Base-by-base conservation (phyloP, 2,113 vertebrate genomes). In the Lamprotornis superbus region DNA sequence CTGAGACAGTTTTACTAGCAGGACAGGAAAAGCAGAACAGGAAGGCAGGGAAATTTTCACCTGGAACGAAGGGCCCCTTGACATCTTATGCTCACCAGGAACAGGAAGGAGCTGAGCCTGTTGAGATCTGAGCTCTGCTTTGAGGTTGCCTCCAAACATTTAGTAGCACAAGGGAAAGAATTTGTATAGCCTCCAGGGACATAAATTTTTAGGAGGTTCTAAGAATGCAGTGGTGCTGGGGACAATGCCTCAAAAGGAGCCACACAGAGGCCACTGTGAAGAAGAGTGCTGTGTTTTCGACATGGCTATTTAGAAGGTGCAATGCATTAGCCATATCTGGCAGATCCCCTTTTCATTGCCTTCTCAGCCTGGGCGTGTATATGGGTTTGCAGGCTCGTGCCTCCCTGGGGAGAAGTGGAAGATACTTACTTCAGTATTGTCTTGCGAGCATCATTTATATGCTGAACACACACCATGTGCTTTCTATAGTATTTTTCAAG, bases 401-500 rank as follows among this genome's bases (percentile, higher is more conserved):
- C 67, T 94, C 69, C 76, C 79, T 42, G n/a, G 77, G 75, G 89
- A 95, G 82, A 69, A 83, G 78, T 60, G 80, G 77, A 94, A 96
- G 89, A 69, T 92, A 86, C 69, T 94, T 93, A 95, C 87, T 95
- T 94, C 59, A 74, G 71, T 79, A 87, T 91, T 77, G 83, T 90
- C 92, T 93, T 80, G 28, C 37, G n/a, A 39, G 61, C 89, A 84
- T 94, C 89, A 94, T 91, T 96, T 71, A 81, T 82, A 95, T 96
- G 83, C 89, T 94, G 89, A 90, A 91, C 94, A 95, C 90, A 96
- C 11, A 2, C 89, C 71, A 3, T 56, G 73, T 73, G 79, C 94
- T 90, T 89, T 94, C 76, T 52, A 84, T 55, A 25, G 78, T 94
- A 82, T 96, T 97, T 96, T 95, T 97, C 95, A 96, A 87, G 92